Evolutionary conservation across 2,797 vertebrate genomes (phyloP).

Genomic region (Taenioides sp.): DNA sequence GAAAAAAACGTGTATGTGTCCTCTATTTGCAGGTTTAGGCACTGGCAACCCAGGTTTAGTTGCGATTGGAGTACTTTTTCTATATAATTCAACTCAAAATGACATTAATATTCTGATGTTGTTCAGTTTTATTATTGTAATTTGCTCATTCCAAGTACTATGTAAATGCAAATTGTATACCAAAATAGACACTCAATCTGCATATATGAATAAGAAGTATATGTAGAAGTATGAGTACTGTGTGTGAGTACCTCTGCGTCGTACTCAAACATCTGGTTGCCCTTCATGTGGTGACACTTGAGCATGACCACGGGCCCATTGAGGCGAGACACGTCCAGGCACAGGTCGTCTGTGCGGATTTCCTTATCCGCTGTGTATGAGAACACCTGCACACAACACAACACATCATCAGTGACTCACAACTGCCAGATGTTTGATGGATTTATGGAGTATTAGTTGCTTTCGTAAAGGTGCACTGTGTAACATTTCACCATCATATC

Average conservation of each 20-base stretch:
- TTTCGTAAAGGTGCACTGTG: no score
- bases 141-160: no score
- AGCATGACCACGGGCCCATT: conserved; percentile 95
- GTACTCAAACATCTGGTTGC: conserved; percentile 98
- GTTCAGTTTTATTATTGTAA: no score
- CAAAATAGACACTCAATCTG: no score
- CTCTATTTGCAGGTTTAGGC: no score
- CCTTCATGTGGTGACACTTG: conserved; percentile 98
- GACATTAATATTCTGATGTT: no score
- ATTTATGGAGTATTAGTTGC: background rate
- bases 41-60: no score
- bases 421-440: background rate
- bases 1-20: no score
- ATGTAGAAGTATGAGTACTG: background rate
- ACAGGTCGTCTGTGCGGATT: conserved; percentile 96
- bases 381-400: conserved; percentile 83
- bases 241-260: conserved; percentile 88
- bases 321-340: conserved; percentile 94
- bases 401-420: background rate
- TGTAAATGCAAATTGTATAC: no score
- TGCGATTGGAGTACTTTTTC: no score
- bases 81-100: no score
- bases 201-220: background rate
- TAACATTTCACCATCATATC: background rate
- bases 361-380: conserved; percentile 98